Evolutionary conservation across 37 sponge, comb jelly and placozoan genomes (phyloP), one percentile per base, ranked within the genome.

Genomic region (Amphimedon queenslandica): DNA sequence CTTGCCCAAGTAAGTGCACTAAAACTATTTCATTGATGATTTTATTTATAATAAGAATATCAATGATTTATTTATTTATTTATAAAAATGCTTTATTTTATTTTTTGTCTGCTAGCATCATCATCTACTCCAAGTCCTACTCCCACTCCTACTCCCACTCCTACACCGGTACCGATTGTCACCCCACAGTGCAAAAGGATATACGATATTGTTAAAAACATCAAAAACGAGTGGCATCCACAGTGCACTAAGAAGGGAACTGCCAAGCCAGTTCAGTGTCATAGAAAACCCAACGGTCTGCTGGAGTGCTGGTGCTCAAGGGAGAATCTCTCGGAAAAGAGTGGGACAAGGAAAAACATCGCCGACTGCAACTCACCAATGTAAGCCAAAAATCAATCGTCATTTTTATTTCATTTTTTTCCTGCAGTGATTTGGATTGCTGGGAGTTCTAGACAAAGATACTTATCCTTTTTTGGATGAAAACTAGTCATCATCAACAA

Each of bases 361-460:
- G 28, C 31, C 2, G 28, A 30, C 33, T 18, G 4, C 8, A 23
- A 40, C 29, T 28, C 72, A 51, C 53, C 53, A 18, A 65, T n/a
- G 30, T 63, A 63, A n/a, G 8, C 64, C 10, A 11, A 23, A 20
- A n/a, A 63, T 10, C 24, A n/a, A 63, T 30, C 8, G 4, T 36
- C 33, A 66, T 34, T 66, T 32, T 66, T 36, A 66, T 32, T 32
- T 11, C 30, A 53, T 18, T 16, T 51, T 53, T 30, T 20, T 71
- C 28, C 28, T n/a, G 51, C 72, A 71, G 72, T 71, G 72, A 71
- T 51, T 29, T 71, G 20, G 42, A 29, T 47, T 71, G 72, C 33
- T 47, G 53, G 53, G 53, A 47, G 53, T 47, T 47, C 13, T 47
- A 13, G 53, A 8, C 8, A 47, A 18, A 47, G 53, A 47, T 18